Conservation (phyloP, 2,113 vertebrate species). For the Trogon surrucura region DNA sequence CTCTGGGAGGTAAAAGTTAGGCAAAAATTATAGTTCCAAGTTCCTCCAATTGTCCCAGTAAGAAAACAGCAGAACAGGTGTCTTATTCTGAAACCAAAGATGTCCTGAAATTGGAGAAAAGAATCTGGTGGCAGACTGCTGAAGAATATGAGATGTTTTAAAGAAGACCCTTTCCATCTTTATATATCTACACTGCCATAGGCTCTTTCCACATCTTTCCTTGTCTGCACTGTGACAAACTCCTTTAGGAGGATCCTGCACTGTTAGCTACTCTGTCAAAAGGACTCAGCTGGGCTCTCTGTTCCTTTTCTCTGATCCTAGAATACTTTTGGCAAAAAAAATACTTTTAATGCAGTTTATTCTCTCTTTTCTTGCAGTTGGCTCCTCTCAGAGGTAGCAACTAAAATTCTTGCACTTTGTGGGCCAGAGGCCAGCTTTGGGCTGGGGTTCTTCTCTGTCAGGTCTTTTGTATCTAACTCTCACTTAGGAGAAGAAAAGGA, state of each 20-base stretch:
- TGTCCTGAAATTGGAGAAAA: neutral
- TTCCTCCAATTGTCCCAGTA: neutral
- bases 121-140: neutral
- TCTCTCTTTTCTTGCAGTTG: neutral
- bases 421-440: neutral
- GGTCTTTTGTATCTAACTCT: neutral
- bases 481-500: neutral
- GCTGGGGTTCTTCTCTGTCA: neutral
- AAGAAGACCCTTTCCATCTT: neutral
- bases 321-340: neutral
- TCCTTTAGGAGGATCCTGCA: neutral
- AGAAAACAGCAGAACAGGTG: neutral
- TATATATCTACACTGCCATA: neutral
- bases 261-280: neutral
- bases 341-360: neutral
- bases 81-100: neutral
- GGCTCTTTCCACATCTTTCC: neutral
- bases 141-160: neutral
- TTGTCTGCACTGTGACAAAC: neutral
- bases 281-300: neutral
- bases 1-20: neutral
- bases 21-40: neutral
- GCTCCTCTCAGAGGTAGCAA: neutral
- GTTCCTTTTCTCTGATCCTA: neutral
- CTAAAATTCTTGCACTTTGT: accelerated